phyloP scores from a whole-genome alignment of 2,113 vertebrate species.

The Laticauda laticaudata region DNA sequence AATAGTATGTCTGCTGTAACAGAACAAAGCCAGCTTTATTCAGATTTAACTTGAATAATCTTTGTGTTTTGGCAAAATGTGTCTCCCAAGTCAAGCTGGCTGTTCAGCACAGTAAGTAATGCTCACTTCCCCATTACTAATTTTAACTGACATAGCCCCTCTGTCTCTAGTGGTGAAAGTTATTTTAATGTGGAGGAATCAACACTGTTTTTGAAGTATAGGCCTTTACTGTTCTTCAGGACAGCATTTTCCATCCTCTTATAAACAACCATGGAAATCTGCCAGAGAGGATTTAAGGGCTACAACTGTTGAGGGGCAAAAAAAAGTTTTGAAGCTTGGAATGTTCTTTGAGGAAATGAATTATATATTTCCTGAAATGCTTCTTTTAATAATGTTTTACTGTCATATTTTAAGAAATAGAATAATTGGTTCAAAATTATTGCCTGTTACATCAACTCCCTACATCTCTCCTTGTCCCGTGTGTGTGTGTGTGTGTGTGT shows the following conservation, averaged over 20 bases:
- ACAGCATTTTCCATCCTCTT: not conserved
- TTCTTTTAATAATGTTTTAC: constrained; percentile 11
- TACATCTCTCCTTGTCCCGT: fast-evolving
- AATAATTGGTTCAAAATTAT: not conserved
- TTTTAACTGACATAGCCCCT: constrained; percentile 42
- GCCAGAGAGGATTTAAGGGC: not conserved
- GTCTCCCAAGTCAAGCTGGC: constrained; percentile 49
- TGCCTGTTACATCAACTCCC: not conserved
- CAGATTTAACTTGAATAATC: constrained; percentile 43
- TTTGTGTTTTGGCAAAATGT: constrained; percentile 40
- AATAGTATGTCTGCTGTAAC: not conserved
- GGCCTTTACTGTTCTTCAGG: constrained; percentile 7
- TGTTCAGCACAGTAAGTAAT: constrained; percentile 41
- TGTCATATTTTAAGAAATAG: not conserved
- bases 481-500: not conserved
- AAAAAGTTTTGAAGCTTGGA: not conserved
- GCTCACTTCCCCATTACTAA: constrained; percentile 45
- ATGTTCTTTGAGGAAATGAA: constrained; percentile 26
- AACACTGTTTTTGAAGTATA: constrained; percentile 11
- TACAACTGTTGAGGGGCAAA: not conserved
- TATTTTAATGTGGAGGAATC: constrained; percentile 39
- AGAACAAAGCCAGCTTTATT: constrained; percentile 46
- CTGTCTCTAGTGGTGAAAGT: constrained; percentile 34
- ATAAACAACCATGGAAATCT: constrained; percentile 17
- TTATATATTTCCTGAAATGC: constrained; percentile 21